These are phyloP conservation scores for Nebria salina DNA, from an alignment of 2,888 invertebrate species.

Conservation along the genomic window DNA sequence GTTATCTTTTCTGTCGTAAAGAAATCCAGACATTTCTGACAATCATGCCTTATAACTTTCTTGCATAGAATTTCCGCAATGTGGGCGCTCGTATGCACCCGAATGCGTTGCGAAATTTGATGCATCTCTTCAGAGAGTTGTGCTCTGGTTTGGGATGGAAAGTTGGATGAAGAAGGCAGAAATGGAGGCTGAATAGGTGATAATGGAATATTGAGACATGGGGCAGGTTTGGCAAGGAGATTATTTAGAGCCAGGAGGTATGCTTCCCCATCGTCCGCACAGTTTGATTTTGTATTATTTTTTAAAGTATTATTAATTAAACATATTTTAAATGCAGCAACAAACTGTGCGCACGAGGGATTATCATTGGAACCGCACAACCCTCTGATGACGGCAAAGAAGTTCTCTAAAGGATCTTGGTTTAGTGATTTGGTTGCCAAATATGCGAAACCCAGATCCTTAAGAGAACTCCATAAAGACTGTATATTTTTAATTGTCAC, in stretches of 20 bases:
- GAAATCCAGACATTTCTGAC: too few species aligned
- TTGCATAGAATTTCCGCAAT: too few species aligned
- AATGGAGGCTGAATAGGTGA: too few species aligned
- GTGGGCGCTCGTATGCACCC: too few species aligned
- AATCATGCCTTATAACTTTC: too few species aligned
- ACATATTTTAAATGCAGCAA: not conserved
- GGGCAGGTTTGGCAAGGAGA: not conserved
- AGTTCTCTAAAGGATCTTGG: not conserved
- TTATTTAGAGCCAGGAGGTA: constrained; percentile 4
- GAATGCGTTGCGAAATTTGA: too few species aligned
- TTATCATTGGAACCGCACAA: not conserved
- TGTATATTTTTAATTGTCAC: not conserved
- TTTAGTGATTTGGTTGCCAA: not conserved
- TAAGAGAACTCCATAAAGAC: not conserved
- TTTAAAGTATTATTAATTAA: not conserved
- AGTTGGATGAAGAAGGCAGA: too few species aligned
- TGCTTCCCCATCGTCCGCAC: constrained; percentile 1
- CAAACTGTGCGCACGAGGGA: not conserved
- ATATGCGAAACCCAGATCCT: not conserved
- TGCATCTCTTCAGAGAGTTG: too few species aligned
- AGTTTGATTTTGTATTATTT: not conserved
- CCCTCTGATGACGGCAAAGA: not conserved
- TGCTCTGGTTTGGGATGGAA: too few species aligned
- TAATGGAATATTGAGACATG: too few species aligned
- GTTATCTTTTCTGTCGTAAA: too few species aligned